phyloP scores from a whole-genome alignment of 2,888 invertebrate species.

The Leptopterna dolabrata region DNA sequence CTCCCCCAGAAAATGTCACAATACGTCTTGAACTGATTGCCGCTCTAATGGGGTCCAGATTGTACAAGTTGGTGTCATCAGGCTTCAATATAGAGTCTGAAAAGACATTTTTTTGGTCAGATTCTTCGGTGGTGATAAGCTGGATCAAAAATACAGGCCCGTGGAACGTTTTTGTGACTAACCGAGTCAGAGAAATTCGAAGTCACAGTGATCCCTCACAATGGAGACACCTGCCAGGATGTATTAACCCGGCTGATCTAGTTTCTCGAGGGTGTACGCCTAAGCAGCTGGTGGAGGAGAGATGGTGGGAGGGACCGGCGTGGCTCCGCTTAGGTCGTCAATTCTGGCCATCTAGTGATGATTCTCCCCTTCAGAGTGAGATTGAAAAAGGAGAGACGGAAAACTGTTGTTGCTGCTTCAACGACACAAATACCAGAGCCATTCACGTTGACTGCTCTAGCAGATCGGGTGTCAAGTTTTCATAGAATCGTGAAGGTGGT shows the following conservation, averaged over 20 bases:
- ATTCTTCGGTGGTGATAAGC: constrained; percentile 48
- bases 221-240: constrained; percentile 64
- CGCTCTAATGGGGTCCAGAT: constrained; percentile 42
- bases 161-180: constrained; percentile 53
- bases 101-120: constrained; percentile 43
- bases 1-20: constrained; percentile 34
- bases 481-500: neutral
- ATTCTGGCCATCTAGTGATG: constrained; percentile 23
- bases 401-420: neutral
- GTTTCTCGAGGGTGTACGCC: constrained; percentile 62
- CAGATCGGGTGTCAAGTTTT: constrained; percentile 14
- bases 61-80: constrained; percentile 10
- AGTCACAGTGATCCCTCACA: constrained; percentile 57
- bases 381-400: constrained; percentile 8
- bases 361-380: neutral
- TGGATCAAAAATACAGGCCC: constrained; percentile 46
- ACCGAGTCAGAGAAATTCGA: constrained; percentile 35
- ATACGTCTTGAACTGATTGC: constrained; percentile 52
- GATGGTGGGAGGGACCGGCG: constrained; percentile 40
- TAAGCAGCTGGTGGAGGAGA: neutral
- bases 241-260: constrained; percentile 60
- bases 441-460: neutral
- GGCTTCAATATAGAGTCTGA: neutral
- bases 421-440: neutral
- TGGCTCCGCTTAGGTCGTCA: neutral